Evolutionary conservation across 1,140 invertebrate genomes (phyloP).

Genomic region (Babylonia areolata): DNA sequence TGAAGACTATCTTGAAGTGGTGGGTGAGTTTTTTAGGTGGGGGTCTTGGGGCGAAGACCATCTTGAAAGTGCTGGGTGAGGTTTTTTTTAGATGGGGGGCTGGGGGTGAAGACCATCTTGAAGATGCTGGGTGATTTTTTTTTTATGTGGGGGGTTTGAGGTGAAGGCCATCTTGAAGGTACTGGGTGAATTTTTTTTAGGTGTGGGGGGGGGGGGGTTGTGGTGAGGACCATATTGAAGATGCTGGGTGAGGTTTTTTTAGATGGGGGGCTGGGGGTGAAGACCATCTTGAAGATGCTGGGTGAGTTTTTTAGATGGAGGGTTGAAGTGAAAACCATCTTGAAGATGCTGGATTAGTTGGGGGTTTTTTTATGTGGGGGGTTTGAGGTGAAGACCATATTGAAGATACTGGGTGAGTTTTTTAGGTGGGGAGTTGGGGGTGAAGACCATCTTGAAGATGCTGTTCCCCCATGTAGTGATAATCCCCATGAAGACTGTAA

Average conservation of each 20-base stretch:
- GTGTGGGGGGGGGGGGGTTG: no score
- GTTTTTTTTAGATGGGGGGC: no score
- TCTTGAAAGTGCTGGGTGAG: neutral
- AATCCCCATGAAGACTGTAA: no score
- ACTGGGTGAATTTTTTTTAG: constrained; percentile 73
- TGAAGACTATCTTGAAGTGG: constrained; percentile 71
- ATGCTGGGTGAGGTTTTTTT: constrained; percentile 71
- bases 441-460: no score
- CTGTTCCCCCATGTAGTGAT: no score
- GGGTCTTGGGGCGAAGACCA: no score
- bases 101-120: no score
- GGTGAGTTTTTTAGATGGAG: constrained; percentile 63
- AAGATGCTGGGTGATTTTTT: no score
- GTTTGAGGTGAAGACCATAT: constrained; percentile 62
- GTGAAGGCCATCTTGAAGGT: constrained; percentile 70
- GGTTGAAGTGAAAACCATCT: constrained; percentile 62
- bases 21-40: constrained; percentile 68
- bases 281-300: constrained; percentile 72
- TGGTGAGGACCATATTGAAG: constrained; percentile 65
- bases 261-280: constrained; percentile 28
- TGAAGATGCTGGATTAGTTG: constrained; percentile 74
- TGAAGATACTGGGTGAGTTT: constrained; percentile 72
- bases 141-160: no score
- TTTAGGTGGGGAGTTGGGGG: no score
- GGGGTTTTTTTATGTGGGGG: no score